Base-by-base conservation (phyloP, 2,797 vertebrate genomes). In the Peromyscus eremicus region DNA sequence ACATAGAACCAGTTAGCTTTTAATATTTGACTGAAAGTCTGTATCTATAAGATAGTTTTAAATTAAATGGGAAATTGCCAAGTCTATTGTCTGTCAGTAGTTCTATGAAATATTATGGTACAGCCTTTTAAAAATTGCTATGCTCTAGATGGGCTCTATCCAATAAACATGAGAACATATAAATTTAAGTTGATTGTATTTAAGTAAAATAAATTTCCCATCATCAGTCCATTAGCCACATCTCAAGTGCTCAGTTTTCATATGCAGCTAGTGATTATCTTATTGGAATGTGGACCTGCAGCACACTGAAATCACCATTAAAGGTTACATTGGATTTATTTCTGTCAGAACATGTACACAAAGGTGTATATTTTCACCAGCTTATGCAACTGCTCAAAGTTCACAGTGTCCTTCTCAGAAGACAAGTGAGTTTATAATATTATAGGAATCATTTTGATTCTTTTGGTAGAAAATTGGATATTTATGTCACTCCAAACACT, bases 171-270 rank as follows among this genome's bases (percentile, higher is more conserved):
- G 37, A 60, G n/a, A 25, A 60, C 57, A 0, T 95, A 73, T 55
- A 90, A 34, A 95, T 94, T 95, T 92, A 88, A 92, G 70, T 89
- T 81, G 76, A 92, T 81, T 83, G 37, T 43, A 52, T 60, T 90
- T 46, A 93, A 86, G 60, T 92, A 68, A 93, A 49, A 76, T 13
- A 87, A 76, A 57, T 25, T 95, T 95, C 21, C 12, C 73, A 8
- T 92, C 19, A 75, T 4, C 46, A 70, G 66, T 52, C 34, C 13
- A 71, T 23, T 87, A 91, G 76, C n/a, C 64, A 84, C n/a, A 92
- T 60, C 96, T 94, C 29, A 83, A 77, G 43, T 88, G 37, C 52
- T 92, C n/a, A 64, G 6, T 79, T 86, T 57, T 57, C 43, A 55
- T 62, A 91, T 23, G n/a, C 81, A 29, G 5, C 49, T 82, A 85